These are phyloP conservation scores for Callyntrura sp. DNA, from an alignment of 2,888 invertebrate species.

Conservation along the genomic window DNA sequence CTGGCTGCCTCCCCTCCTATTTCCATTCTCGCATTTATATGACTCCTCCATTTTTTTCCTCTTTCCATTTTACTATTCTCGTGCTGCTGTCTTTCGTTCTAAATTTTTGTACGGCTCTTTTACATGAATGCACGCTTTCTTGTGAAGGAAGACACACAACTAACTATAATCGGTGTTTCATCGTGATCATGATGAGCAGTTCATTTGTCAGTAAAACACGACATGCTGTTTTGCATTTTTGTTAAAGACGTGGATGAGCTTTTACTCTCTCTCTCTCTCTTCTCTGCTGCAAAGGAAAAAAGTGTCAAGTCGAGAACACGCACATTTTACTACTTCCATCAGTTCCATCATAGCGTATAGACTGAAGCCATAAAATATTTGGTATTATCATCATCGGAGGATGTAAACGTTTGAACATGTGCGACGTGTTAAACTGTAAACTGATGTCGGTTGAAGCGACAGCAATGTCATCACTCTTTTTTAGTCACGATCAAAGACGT, in stretches of 20 bases:
- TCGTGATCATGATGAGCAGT: too few species aligned
- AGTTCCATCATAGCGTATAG: too few species aligned
- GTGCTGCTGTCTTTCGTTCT: neutral
- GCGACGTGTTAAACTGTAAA: slow-evolving; percentile 6
- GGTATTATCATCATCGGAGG: too few species aligned
- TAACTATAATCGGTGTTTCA: too few species aligned
- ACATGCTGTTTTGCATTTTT: slow-evolving; percentile 27
- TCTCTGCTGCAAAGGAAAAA: too few species aligned
- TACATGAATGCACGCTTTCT: neutral
- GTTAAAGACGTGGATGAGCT: neutral
- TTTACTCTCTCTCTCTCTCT: too few species aligned
- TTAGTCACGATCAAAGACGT: neutral
- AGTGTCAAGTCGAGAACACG: slow-evolving; percentile 4
- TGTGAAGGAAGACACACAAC: neutral
- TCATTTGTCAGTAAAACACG: neutral
- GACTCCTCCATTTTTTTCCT: neutral
- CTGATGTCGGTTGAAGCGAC: neutral
- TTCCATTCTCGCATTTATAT: neutral
- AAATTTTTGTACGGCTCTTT: neutral
- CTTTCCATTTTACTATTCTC: neutral
- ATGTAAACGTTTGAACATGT: neutral
- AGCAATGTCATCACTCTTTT: neutral
- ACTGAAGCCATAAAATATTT: too few species aligned
- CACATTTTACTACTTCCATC: neutral
- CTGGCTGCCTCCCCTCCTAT: neutral